Evolutionary conservation across 2,888 invertebrate species (phyloP).

Genomic region (Dascillus cervinus): DNA sequence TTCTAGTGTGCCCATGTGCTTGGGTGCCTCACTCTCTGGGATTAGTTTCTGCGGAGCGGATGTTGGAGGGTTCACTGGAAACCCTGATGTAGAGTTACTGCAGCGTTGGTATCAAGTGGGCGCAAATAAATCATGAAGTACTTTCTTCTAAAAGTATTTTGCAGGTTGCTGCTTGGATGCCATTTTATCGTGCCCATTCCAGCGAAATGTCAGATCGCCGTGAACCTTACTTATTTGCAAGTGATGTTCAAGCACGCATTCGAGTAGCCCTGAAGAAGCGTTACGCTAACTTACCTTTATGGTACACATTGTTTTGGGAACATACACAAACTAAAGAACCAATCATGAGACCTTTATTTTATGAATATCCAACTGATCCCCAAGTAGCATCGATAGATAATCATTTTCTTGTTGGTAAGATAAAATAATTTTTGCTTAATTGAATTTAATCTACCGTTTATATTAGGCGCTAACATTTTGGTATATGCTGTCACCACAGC

Average conservation of each 20-base stretch:
- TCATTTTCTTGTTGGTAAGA: conserved; percentile 52
- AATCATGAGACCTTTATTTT: conserved; percentile 81
- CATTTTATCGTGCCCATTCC: conserved; percentile 92
- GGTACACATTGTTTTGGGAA: conserved; percentile 87
- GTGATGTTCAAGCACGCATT: conserved; percentile 54
- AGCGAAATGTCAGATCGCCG: conserved; percentile 86
- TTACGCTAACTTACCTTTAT: conserved; percentile 79
- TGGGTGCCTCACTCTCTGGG: conserved; percentile 80
- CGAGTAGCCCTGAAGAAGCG: conserved; percentile 56
- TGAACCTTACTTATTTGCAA: conserved; percentile 88
- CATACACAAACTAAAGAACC: conserved; percentile 75
- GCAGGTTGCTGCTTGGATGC: conserved; percentile 54
- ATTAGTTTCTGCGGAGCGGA: too few species aligned
- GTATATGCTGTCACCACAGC: conserved; percentile 76
- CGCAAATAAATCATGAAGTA: too few species aligned
- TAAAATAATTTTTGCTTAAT: not conserved
- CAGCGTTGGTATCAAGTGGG: conserved; percentile 67
- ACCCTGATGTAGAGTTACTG: conserved; percentile 82
- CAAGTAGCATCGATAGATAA: conserved; percentile 72
- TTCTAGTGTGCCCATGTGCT: conserved; percentile 81
- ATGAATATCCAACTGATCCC: conserved; percentile 76
- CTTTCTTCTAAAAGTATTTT: too few species aligned
- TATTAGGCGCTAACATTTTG: conserved; percentile 67
- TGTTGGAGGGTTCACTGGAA: conserved; percentile 93
- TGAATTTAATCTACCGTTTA: not conserved